Base-by-base conservation (phyloP, 2,113 vertebrate genomes). In the Zapus hudsonius region DNA sequence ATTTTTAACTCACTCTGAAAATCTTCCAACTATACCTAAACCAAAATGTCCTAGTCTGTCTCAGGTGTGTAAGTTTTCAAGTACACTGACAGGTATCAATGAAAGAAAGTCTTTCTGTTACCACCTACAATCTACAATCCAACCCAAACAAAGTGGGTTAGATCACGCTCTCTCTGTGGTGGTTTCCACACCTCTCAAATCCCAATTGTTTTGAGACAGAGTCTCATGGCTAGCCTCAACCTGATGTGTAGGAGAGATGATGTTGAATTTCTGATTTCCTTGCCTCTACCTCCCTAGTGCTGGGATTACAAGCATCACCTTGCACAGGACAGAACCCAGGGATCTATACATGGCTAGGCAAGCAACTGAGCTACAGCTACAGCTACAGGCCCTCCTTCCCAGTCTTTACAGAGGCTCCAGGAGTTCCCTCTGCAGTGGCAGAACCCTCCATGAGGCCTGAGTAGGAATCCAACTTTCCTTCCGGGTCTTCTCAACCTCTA, bases 401-500 rank as follows among this genome's bases (percentile, higher is more conserved):
- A 4, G 27, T 22, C 67, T 38, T 72, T 70, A 29, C 66, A 79
- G 73, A 89, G 59, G 38, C 79, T 81, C 52, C 44, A 31, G 33
- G 6, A 61, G 42, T 40, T 72, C 61, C 27, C 66, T n/a, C 42
- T 20, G 29, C 33, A 31, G 59, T 2, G 55, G 16, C 6, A 84
- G 83, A 74, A 4, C 47, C n/a, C 64, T 82, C 15, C 4, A 63
- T 25, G 44, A 47, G 80, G 19, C 52, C 7, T 6, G 36, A 82
- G n/a, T 29, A 55, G 78, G 19, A 82, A 52, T 12, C 63, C 31
- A 36, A 69, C 74, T 36, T 55, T 72, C 16, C 12, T 33, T 38
- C 69, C 75, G 79, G 63, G 17, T 75, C 74, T 72, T 82, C 47
- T 66, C 88, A 47, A 83, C 73, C 82, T 93, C 94, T 47, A 63